phyloP scores from a whole-genome alignment of 2,888 invertebrate genomes.

The Eilema caniola region DNA sequence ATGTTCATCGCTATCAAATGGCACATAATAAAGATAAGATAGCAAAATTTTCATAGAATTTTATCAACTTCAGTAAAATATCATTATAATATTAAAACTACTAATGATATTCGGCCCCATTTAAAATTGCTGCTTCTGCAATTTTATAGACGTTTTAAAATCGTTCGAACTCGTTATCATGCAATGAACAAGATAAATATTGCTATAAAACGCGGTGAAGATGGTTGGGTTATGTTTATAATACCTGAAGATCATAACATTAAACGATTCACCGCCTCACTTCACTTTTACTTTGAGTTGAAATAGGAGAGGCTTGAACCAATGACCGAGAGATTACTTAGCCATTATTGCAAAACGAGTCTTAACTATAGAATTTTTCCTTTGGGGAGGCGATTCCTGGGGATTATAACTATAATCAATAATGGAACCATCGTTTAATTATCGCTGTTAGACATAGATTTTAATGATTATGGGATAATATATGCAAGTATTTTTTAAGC shows the following conservation, averaged over 20 bases:
- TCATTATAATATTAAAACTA: slow-evolving; percentile 1
- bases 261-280: neutral
- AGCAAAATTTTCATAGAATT: neutral
- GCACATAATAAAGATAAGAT: neutral
- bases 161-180: slow-evolving; percentile 32
- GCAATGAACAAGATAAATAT: slow-evolving; percentile 34
- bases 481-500: too few relatives aligned
- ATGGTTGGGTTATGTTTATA: slow-evolving; percentile 21
- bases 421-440: neutral
- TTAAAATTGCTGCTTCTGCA: slow-evolving; percentile 18
- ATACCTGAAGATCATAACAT: slow-evolving; percentile 8
- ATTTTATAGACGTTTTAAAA: slow-evolving; percentile 43
- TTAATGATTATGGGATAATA: neutral
- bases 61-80: neutral
- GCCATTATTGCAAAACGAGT: neutral
- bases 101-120: neutral
- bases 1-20: neutral
- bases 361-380: neutral
- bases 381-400: neutral
- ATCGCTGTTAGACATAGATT: neutral
- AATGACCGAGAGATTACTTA: neutral
- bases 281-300: neutral
- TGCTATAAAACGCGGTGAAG: slow-evolving; percentile 28
- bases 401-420: neutral
- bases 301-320: neutral